Evolutionary conservation across 2,888 invertebrate genomes (phyloP).

Genomic region (Mycalesis mineus): DNA sequence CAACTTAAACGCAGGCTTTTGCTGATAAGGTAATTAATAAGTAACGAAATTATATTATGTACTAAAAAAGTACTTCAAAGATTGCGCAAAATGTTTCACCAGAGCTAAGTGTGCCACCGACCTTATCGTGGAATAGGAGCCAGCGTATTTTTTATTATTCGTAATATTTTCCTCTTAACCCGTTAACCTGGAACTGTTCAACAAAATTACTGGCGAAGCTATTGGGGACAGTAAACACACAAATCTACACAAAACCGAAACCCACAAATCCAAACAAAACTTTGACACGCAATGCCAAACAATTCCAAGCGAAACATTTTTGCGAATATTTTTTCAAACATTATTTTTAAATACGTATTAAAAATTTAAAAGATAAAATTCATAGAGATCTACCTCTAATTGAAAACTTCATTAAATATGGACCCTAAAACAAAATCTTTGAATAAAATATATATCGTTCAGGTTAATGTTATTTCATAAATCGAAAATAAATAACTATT

Average conservation of each 20-base stretch:
- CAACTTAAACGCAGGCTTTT: too few relatives aligned
- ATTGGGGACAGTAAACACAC: constrained; percentile 32
- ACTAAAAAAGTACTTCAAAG: background rate
- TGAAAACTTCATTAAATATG: too few relatives aligned
- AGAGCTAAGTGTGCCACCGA: constrained; percentile 33
- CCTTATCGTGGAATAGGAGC: constrained; percentile 34
- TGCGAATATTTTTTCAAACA: too few relatives aligned
- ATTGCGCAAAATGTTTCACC: background rate
- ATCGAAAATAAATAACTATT: background rate
- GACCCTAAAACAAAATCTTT: too few relatives aligned
- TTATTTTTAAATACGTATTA: too few relatives aligned
- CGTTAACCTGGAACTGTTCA: constrained; percentile 49
- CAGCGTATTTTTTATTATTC: constrained; percentile 33
- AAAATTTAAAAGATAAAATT: too few relatives aligned
- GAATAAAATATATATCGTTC: too few relatives aligned
- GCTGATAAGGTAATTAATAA: too few relatives aligned
- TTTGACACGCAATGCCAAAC: too few relatives aligned
- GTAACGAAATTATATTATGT: background rate
- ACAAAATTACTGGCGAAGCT: constrained; percentile 16
- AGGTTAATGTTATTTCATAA: background rate
- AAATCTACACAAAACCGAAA: background rate
- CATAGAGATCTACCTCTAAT: too few relatives aligned
- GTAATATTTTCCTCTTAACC: constrained; percentile 50
- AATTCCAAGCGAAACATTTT: too few relatives aligned
- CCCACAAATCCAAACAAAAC: too few relatives aligned